phyloP scores from a whole-genome alignment of 1,140 invertebrate genomes.

The Calycopis cecrops region DNA sequence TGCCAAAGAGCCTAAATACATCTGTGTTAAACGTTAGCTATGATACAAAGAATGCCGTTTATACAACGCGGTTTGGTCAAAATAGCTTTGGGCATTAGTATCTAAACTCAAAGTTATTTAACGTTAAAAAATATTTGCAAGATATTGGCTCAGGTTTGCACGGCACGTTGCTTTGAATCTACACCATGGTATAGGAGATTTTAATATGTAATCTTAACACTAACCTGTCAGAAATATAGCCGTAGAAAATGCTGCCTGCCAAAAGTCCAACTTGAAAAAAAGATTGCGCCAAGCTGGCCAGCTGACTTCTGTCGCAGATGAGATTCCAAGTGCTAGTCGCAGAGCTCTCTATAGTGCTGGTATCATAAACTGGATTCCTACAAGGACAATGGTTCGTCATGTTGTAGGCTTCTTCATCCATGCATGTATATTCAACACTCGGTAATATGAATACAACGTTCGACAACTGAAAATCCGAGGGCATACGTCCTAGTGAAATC shows the following conservation, averaged over 20 bases:
- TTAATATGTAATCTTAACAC: too few species aligned
- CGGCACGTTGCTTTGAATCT: too few species aligned
- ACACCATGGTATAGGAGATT: too few species aligned
- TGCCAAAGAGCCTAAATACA: too few species aligned
- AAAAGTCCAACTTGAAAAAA: constrained; percentile 74
- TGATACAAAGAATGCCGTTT: too few species aligned
- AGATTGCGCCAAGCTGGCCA: constrained; percentile 72
- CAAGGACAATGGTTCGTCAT: constrained; percentile 62
- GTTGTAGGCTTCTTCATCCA: constrained; percentile 46
- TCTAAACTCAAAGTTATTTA: too few species aligned
- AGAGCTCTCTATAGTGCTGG: constrained; percentile 56
- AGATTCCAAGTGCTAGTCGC: constrained; percentile 74
- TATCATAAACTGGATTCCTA: constrained; percentile 65
- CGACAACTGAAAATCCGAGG: constrained; percentile 80
- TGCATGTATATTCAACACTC: constrained; percentile 77
- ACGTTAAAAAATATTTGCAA: too few species aligned
- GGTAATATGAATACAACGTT: constrained; percentile 82
- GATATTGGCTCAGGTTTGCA: too few species aligned
- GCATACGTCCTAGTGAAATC: constrained; percentile 77
- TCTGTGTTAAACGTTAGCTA: too few species aligned
- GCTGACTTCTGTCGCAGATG: constrained; percentile 64
- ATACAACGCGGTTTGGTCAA: too few species aligned
- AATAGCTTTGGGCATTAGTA: too few species aligned
- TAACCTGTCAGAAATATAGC: constrained; percentile 70
- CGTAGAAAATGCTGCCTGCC: constrained; percentile 70